Evolutionary conservation across 2,797 vertebrate genomes (phyloP).

Genomic region (Peromyscus nudipes): DNA sequence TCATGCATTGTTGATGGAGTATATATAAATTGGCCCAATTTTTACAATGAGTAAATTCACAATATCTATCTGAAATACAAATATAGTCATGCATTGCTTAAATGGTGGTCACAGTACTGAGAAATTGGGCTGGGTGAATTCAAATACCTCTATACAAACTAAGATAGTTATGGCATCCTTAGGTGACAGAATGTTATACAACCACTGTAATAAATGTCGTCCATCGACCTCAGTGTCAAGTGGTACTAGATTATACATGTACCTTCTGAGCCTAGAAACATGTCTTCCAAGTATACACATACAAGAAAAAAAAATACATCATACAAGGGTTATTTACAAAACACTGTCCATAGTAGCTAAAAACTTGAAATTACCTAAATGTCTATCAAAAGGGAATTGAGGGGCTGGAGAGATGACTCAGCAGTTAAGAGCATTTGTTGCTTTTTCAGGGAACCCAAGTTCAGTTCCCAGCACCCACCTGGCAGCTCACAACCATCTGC

Average conservation of each 20-base stretch:
- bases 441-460: background rate
- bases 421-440: background rate
- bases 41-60: constrained; percentile 28
- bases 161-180: background rate
- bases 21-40: background rate
- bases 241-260: background rate
- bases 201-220: background rate
- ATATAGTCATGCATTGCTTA: background rate
- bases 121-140: background rate
- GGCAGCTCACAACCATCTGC: background rate
- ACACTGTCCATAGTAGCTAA: background rate
- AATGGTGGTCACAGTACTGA: background rate
- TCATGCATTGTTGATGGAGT: constrained; percentile 9
- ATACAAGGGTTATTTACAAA: background rate
- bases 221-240: background rate
- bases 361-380: background rate
- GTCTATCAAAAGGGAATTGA: background rate
- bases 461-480: background rate
- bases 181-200: too few species aligned
- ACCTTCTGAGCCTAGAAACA: background rate
- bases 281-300: background rate
- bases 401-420: background rate
- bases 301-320: background rate
- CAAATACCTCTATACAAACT: background rate
- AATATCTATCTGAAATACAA: constrained; percentile 26